Evolutionary conservation across 2,797 vertebrate genomes (phyloP).

Genomic region (Peromyscus attwateri): DNA sequence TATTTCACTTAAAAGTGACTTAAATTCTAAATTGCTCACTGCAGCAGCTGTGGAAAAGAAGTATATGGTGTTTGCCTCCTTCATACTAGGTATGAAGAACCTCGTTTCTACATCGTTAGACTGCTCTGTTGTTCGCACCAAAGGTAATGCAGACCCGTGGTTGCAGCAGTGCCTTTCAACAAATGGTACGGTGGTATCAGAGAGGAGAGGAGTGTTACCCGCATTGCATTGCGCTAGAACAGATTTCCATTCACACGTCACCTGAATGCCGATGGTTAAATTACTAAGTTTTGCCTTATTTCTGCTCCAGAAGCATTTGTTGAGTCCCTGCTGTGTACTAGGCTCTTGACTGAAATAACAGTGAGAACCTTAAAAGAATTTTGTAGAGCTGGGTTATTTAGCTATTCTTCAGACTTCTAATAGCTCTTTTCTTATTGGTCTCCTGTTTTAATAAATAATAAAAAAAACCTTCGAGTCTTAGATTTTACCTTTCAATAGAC

Average conservation of each 20-base stretch:
- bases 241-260: neutral
- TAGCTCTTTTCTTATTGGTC: conserved; percentile 57
- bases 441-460: conserved; percentile 57
- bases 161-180: neutral
- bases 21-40: conserved; percentile 48
- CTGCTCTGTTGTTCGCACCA: neutral
- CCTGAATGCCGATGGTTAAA: conserved; percentile 47
- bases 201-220: neutral
- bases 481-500: conserved; percentile 61
- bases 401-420: conserved; percentile 66
- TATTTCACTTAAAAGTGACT: conserved; percentile 60
- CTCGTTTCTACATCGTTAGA: neutral
- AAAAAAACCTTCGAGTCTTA: conserved; percentile 22
- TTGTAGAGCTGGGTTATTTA: conserved; percentile 63
- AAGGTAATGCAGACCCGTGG: neutral
- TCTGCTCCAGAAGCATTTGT: conserved; percentile 58
- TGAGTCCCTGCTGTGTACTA: conserved; percentile 35
- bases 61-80: neutral
- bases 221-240: neutral
- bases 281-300: conserved; percentile 14
- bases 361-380: conserved; percentile 46
- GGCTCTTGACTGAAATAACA: conserved; percentile 62
- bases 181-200: neutral
- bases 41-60: neutral
- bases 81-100: neutral